Evolutionary conservation across 2,113 vertebrate species (phyloP).

Genomic region (Eurystomus gularis): DNA sequence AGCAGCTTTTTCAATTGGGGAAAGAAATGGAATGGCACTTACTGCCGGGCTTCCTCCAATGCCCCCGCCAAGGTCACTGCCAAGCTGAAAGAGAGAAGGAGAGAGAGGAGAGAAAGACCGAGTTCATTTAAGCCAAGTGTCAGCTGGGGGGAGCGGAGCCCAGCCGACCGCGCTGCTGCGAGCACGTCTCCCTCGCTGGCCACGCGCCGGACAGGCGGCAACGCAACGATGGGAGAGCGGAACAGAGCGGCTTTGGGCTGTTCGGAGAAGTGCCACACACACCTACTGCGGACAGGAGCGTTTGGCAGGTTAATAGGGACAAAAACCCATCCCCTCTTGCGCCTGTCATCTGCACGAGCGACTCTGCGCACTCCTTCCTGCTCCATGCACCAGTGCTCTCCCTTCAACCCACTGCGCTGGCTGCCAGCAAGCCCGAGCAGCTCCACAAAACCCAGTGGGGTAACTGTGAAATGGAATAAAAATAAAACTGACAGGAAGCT

Average conservation of each 20-base stretch:
- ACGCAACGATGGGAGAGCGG: not conserved
- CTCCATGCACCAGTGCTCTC: not conserved
- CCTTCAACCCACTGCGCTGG: not conserved
- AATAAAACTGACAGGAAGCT: slow-evolving; percentile 38
- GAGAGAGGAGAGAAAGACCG: slow-evolving; percentile 74
- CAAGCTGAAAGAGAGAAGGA: slow-evolving; percentile 92
- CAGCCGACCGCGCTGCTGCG: not conserved
- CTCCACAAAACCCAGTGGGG: slow-evolving; percentile 5
- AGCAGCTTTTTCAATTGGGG: slow-evolving; percentile 50
- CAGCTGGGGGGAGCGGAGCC: slow-evolving; percentile 30
- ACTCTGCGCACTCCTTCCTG: fast-evolving
- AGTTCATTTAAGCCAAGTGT: slow-evolving; percentile 75
- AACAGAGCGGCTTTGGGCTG: slow-evolving; percentile 22
- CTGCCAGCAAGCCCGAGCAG: slow-evolving; percentile 1
- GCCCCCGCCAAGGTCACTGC: slow-evolving; percentile 99
- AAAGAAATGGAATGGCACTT: slow-evolving; percentile 85
- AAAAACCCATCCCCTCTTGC: not conserved
- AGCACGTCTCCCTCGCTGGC: not conserved
- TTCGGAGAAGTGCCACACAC: not conserved
- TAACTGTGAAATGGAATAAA: not conserved
- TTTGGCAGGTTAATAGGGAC: not conserved
- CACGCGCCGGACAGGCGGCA: not conserved
- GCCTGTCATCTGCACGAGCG: not conserved
- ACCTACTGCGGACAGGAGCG: fast-evolving
- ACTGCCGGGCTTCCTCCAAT: slow-evolving; percentile 99